Conservation (phyloP, 2,888 invertebrate species). For the Hololepta plana region DNA sequence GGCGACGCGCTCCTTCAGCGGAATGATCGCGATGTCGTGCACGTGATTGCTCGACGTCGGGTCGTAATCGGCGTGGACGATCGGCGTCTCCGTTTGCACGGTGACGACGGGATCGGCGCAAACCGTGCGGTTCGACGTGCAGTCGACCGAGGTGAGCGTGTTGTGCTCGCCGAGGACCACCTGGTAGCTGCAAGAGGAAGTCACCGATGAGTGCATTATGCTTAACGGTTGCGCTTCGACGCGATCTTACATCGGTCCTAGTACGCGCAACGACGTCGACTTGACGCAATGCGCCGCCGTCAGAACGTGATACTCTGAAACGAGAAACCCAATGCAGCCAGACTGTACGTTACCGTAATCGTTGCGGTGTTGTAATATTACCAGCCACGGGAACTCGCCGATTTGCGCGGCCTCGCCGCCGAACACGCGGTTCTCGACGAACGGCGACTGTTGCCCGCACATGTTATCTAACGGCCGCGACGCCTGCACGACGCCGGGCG, state of each 20-base stretch:
- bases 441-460: too few species aligned
- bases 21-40: conserved; percentile 31
- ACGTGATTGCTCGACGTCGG: conserved; percentile 15
- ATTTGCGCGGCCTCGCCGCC: conserved; percentile 27
- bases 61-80: conserved; percentile 28
- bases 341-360: conserved; percentile 14
- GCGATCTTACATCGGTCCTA: too few species aligned
- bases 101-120: conserved; percentile 27
- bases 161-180: conserved; percentile 32
- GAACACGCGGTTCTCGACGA: conserved; percentile 19
- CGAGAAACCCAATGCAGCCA: conserved; percentile 32
- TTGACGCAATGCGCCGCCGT: conserved; percentile 36
- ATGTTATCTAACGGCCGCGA: too few species aligned
- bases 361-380: conserved; percentile 29
- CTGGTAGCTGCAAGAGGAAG: too few species aligned
- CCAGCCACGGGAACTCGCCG: conserved; percentile 37
- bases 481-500: too few species aligned
- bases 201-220: too few species aligned
- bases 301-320: conserved; percentile 31
- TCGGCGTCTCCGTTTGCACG: conserved; percentile 24
- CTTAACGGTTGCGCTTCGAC: too few species aligned
- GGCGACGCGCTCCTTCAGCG: conserved; percentile 23
- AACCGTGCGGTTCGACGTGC: conserved; percentile 23
- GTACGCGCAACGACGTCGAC: too few species aligned
- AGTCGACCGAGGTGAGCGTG: conserved; percentile 26